Base-by-base conservation (phyloP, 2,797 vertebrate species). In the Megaceryle alcyon region DNA sequence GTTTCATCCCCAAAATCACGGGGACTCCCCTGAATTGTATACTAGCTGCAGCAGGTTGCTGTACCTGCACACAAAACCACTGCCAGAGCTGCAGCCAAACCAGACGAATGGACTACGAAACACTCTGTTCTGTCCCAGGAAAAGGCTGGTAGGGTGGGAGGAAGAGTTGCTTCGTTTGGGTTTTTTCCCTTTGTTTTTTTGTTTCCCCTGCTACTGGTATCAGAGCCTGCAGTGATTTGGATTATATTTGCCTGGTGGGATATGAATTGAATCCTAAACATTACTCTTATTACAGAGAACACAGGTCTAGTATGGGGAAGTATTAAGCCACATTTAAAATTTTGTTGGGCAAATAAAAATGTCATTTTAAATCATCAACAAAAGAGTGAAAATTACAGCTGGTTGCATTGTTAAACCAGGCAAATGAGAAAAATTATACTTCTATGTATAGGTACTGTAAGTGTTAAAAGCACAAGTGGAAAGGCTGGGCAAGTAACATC, bases 31-130 rank as follows among this genome's bases (percentile, higher is more conserved):
- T 4, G 0, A 41, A 35, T 26, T 44, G 35, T 56, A 57, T 6
- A 88, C 59, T 46, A 77, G 56, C 20, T 65, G 43, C 48, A 84
- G 59, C 64, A 77, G 76, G 22, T 85, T 8, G 0, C 63, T 56
- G 57, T 94, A 94, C 80, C 95, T 94, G 91, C 37, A 26, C 54
- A 77, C 63, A 75, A 80, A 92, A 41, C 13, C 39, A 21, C 41
- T 1, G 2, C 22, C 13, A 35, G 41, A 1, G 1, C 33, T 71
- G 49, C 61, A 92, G 84, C 76, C 57, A 75, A 51, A 53, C 10
- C 3, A 12, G 41, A 28, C 56, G 64, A 92, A 49, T 7, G 9
- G 61, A 71, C 61, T 29, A 71, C 4, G 4, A 89, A 88, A 80
- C 5, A 3, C 33, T 82, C 53, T 77, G 81, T 70, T 92, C 78